Percentiles rank a stretch among this genome's conserved stretches.
phyloP scores from a whole-genome alignment of 2,888 invertebrate species.

The Pachycephus smyrnensis region DNA sequence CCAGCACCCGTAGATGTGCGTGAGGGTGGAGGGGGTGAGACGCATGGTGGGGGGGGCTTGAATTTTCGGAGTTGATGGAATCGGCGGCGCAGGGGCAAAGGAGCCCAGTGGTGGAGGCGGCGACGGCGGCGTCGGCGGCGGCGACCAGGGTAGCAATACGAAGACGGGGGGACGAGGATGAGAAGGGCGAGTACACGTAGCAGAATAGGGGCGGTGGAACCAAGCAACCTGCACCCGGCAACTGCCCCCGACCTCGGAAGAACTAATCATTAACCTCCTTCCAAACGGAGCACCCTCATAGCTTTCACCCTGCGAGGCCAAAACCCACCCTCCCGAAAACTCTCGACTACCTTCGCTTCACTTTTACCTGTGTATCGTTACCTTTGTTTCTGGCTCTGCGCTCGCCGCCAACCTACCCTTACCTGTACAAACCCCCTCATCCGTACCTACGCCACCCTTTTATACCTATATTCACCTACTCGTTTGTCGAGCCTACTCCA shows the following conservation, averaged over 20 bases:
- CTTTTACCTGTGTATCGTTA: slow-evolving; percentile 50
- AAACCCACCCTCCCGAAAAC: neutral
- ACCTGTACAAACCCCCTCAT: too few relatives aligned
- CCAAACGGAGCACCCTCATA: slow-evolving; percentile 20
- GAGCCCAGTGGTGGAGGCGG: slow-evolving; percentile 5
- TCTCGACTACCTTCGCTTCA: slow-evolving; percentile 48
- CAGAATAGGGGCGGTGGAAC: slow-evolving; percentile 38
- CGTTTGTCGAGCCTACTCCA: too few relatives aligned
- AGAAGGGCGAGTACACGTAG: slow-evolving; percentile 23
- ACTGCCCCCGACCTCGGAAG: slow-evolving; percentile 63
- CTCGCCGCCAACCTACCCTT: too few relatives aligned
- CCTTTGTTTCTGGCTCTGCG: neutral
- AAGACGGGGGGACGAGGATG: slow-evolving; percentile 33
- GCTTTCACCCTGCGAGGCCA: slow-evolving; percentile 25
- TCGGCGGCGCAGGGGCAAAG: slow-evolving; percentile 15
- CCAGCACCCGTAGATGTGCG: slow-evolving; percentile 27
- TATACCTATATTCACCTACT: too few relatives aligned
- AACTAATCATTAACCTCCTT: slow-evolving; percentile 65
- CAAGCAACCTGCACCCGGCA: slow-evolving; percentile 63
- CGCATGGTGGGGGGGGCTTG: slow-evolving; percentile 26
- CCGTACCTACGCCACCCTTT: too few relatives aligned
- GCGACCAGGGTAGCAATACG: slow-evolving; percentile 30
- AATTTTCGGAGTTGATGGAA: slow-evolving; percentile 25
- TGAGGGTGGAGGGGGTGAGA: slow-evolving; percentile 31
- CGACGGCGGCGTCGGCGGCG: slow-evolving; percentile 29